Percentiles rank a stretch among this genome's conserved stretches.
Conservation (phyloP, 2,113 vertebrate species). For the Amphilophus citrinellus region DNA sequence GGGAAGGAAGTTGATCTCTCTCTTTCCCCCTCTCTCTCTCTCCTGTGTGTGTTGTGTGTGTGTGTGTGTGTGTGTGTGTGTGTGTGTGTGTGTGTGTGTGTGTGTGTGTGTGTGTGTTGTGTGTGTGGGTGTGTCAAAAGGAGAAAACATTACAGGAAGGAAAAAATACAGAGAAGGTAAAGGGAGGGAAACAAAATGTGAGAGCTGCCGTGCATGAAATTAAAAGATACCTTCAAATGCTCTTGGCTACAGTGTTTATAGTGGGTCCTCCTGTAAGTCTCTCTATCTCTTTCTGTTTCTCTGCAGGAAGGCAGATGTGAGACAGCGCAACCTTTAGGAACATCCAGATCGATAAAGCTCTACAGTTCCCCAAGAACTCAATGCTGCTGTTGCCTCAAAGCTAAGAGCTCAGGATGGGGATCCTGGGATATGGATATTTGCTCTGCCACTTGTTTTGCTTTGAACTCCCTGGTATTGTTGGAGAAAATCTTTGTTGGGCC, state of each 20-base stretch:
- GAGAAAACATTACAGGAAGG: conserved; percentile 38
- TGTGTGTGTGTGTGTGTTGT: not conserved
- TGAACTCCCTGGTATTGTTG: conserved; percentile 46
- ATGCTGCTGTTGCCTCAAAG: conserved; percentile 61
- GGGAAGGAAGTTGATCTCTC: not conserved
- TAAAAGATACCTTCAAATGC: conserved; percentile 81
- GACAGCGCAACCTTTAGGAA: conserved; percentile 76
- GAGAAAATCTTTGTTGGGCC: conserved; percentile 39
- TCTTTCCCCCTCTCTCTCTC: too few species aligned
- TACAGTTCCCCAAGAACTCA: conserved; percentile 55
- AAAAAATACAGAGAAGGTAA: not conserved
- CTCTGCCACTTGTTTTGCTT: conserved; percentile 52
- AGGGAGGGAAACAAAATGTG: conserved; percentile 79
- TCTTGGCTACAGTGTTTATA: conserved; percentile 59
- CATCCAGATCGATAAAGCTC: conserved; percentile 73
- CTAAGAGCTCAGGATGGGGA: conserved; percentile 39
- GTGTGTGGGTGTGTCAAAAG: not conserved
- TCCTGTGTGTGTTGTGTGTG: too few species aligned
- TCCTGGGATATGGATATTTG: conserved; percentile 53
- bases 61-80: not conserved
- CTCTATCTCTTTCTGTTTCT: conserved; percentile 59
- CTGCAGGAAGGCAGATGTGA: conserved; percentile 66
- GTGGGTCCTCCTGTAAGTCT: conserved; percentile 44
- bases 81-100: not conserved
- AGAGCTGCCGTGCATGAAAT: conserved; percentile 83